Base-by-base conservation (phyloP, 2,113 vertebrate genomes). In the Azemiops feae region DNA sequence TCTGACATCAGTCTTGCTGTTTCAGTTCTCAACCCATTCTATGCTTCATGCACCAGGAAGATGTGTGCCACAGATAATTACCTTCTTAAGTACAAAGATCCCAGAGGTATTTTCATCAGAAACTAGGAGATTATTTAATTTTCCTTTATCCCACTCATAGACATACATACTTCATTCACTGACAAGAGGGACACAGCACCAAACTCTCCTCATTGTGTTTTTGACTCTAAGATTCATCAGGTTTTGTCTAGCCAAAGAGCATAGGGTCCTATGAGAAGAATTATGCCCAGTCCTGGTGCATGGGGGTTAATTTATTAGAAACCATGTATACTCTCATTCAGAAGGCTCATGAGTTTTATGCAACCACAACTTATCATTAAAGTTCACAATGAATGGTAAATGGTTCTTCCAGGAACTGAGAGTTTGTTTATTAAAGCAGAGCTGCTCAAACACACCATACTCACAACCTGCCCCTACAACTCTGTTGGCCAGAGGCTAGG, bases 11-110 rank as follows among this genome's bases (percentile, higher is more conserved):
- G 98, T 99, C 34, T 97, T 99, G 95, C 96, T 99, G 85, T 99
- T 99, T 95, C 99, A 99, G 95, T 97, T 98, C 94, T 96, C 96
- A 93, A 99, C 98, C 43, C 98, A 99, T 94, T 98, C 98, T 94
- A 99, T 99, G 98, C 98, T 99, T 93, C 99, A 99, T 92, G 98
- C 98, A 12, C 99, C 99, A 1, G 99, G 99, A 81, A 98, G 99
- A 98, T 99, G 99, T 87, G 99, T 99, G 74, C 99, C 99, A 34
- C 98, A 99, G 94, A 98, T 99, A 96, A 98, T 99, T 93, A 95
- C 97, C 95, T 98, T 98, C 85, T 98, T 99, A 85, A 97, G 95
- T 0, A 97, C 97, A 54, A 98, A 97, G 93, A 98, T 99, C 88
- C 97, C 98, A 69, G 95, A 98, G 97, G 99, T 99, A 98, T 27